Evolutionary conservation across 1,140 invertebrate genomes (phyloP), one percentile per base, ranked within the genome.

Genomic region (Mya arenaria): DNA sequence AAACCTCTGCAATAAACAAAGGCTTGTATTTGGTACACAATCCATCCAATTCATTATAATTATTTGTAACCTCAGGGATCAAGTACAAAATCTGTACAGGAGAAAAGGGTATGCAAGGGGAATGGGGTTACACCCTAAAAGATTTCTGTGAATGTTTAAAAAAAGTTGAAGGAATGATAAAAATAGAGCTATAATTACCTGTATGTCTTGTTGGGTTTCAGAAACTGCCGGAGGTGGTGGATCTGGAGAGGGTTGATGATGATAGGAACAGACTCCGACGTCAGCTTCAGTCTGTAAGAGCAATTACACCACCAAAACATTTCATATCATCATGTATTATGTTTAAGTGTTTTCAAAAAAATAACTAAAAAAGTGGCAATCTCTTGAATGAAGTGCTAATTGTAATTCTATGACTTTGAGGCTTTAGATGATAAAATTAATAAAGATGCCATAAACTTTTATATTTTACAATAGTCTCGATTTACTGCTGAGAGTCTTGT

Each of bases 261-360:
- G 94, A 95, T 79, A 95, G 95, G 83, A 94, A 95, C 81, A 94
- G 94, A 80, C 92, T 97, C 23, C 94, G 95, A 75, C 95, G 95
- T 66, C 96, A 97, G 89, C 95, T 97, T 75, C 94, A 95, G 91
- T 97, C 98, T 36, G 97, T 99, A 0, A 88, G 89, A n/a, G n/a
- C n/a, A n/a, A n/a, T n/a, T n/a, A n/a, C n/a, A n/a, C n/a, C n/a
- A n/a, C n/a, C n/a, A n/a, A n/a, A n/a, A n/a, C n/a, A n/a, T n/a
- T n/a, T n/a, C n/a, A n/a, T n/a, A n/a, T n/a, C n/a, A n/a, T n/a
- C n/a, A n/a, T n/a, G n/a, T n/a, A n/a, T n/a, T n/a, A n/a, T n/a
- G n/a, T n/a, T n/a, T n/a, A n/a, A n/a, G n/a, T n/a, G n/a, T n/a
- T n/a, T n/a, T n/a, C n/a, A n/a, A n/a, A n/a, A n/a, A n/a, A n/a